A percentile compares a stretch with the other conserved stretches of the same genome.
These are phyloP conservation scores for Iselma pallidipennis DNA, from an alignment of 2,888 invertebrate genomes.

Conservation along the genomic window DNA sequence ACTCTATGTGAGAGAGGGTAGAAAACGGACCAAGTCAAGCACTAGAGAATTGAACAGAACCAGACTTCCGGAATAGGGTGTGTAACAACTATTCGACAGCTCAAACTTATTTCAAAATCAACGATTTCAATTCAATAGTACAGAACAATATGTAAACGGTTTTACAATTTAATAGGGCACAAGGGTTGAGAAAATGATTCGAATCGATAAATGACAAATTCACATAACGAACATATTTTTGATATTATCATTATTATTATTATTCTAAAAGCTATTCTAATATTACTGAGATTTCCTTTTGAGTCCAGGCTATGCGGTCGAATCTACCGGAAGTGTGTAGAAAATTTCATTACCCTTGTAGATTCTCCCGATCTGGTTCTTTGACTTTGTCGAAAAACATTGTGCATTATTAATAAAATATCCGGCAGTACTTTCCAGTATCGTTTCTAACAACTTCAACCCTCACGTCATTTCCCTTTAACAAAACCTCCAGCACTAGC, in stretches of 20 bases:
- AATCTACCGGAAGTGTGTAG: neutral
- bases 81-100: conserved; percentile 1
- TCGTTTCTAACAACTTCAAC: neutral
- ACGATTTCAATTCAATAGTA: neutral
- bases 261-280: too few relatives aligned
- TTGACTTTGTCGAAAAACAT: neutral
- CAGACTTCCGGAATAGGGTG: conserved; percentile 3
- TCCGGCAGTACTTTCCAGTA: neutral
- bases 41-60: conserved; percentile 6
- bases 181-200: neutral
- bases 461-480: neutral
- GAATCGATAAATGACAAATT: neutral
- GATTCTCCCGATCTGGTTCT: neutral
- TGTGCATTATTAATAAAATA: conserved; percentile 5
- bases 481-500: neutral
- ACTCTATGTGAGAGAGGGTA: conserved; percentile 25
- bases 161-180: neutral
- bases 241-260: too few relatives aligned
- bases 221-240: neutral
- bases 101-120: neutral
- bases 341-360: neutral
- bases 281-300: too few relatives aligned
- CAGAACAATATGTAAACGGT: neutral
- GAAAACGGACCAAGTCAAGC: conserved; percentile 22
- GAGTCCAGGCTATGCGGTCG: neutral